These are phyloP conservation scores for Conger conger DNA, from an alignment of 2,113 vertebrate genomes.

Conservation along the genomic window DNA sequence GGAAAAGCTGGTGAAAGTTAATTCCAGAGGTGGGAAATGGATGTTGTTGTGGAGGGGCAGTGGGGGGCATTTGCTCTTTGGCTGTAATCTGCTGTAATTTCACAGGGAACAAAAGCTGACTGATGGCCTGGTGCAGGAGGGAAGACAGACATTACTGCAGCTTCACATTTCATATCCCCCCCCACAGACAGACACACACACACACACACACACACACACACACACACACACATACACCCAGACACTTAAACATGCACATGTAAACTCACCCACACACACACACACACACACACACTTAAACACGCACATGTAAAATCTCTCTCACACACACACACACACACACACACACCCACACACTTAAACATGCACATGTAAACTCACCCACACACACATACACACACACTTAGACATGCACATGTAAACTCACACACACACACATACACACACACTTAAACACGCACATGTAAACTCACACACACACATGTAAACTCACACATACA, in stretches of 20 bases:
- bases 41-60: not conserved
- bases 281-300: not conserved
- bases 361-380: no score
- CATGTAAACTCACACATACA: no score
- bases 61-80: not conserved
- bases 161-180: not conserved
- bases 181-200: not conserved
- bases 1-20: not conserved
- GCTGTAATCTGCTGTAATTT: not conserved
- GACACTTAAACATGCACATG: not conserved
- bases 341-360: no score
- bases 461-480: no score
- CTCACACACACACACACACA: not conserved
- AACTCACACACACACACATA: not conserved
- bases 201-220: not conserved
- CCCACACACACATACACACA: no score
- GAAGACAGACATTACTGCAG: not conserved
- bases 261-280: not conserved
- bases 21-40: not conserved
- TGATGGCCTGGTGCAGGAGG: not conserved
- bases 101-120: not conserved
- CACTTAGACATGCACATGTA: no score
- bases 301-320: not conserved
- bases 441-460: not conserved
- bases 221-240: not conserved